phyloP scores from a whole-genome alignment of 2,113 vertebrate genomes.

The Catagonus wagneri region DNA sequence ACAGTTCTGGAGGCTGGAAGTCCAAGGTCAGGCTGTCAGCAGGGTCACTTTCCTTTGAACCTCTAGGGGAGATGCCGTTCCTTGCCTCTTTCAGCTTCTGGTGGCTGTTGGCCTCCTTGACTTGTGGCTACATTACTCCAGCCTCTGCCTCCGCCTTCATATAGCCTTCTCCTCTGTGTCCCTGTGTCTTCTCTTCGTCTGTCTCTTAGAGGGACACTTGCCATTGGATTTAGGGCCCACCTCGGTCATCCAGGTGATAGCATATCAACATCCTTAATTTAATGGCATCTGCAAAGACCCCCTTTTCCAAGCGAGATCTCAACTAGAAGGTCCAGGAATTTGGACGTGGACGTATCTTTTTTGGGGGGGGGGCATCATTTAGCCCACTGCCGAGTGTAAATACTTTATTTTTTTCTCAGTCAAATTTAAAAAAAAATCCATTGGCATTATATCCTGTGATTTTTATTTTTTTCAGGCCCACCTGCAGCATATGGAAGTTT shows the following conservation, averaged over 20 bases:
- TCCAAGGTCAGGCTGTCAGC: background rate
- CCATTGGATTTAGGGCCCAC: background rate
- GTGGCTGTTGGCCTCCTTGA: too few relatives aligned
- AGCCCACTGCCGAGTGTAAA: background rate
- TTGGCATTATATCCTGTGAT: background rate
- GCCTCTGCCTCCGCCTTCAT: background rate
- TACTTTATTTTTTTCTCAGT: background rate
- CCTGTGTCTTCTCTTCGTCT: background rate
- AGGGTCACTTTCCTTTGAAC: background rate
- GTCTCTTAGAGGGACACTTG: background rate
- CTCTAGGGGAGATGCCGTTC: background rate
- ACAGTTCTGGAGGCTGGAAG: background rate
- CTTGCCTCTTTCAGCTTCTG: background rate
- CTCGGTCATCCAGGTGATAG: background rate
- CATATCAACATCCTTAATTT: background rate
- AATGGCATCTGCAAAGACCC: background rate
- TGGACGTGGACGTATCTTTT: background rate
- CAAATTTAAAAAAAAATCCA: conserved; percentile 4
- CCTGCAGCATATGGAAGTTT: too few relatives aligned
- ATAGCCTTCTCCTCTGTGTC: background rate
- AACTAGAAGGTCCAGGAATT: background rate
- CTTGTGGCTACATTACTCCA: background rate
- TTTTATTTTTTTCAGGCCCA: too few relatives aligned
- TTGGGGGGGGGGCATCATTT: background rate
- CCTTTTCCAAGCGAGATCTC: background rate